A percentile compares a stretch with the other conserved stretches of the same genome.
phyloP scores from a whole-genome alignment of 2,113 vertebrate species.

The Ameiurus melas region DNA sequence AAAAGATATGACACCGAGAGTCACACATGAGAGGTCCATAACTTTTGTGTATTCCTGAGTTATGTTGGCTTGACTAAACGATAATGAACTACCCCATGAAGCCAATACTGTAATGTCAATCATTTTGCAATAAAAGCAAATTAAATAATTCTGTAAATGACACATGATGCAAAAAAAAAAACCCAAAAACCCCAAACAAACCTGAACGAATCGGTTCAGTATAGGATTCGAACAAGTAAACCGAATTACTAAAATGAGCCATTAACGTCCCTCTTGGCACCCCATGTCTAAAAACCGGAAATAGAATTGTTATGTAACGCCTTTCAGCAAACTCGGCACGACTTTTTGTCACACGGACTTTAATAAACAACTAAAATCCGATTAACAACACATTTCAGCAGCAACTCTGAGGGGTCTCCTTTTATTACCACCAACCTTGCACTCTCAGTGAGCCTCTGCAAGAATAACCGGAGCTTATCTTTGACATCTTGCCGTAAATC shows the following conservation, averaged over 20 bases:
- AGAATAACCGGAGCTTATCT: conserved; percentile 53
- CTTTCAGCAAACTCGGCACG: neutral
- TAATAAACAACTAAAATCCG: neutral
- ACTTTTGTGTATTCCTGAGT: neutral
- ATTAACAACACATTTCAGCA: neutral
- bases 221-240: neutral
- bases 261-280: neutral
- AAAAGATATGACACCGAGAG: neutral
- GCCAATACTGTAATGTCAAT: neutral
- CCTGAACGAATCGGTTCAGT: neutral
- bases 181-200: no score
- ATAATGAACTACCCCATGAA: neutral
- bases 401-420: neutral
- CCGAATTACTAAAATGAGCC: neutral
- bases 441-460: conserved; percentile 64
- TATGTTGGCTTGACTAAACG: neutral
- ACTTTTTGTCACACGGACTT: neutral
- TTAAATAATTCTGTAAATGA: neutral
- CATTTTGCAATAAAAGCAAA: neutral
- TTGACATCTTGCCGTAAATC: conserved; percentile 22
- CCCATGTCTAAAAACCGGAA: neutral
- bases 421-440: conserved; percentile 10
- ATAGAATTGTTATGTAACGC: neutral
- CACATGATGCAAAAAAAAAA: neutral
- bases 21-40: no score